Evolutionary conservation across 2,888 invertebrate species (phyloP), one percentile per base, ranked within the genome.

Genomic region (Nowickia ferox): DNA sequence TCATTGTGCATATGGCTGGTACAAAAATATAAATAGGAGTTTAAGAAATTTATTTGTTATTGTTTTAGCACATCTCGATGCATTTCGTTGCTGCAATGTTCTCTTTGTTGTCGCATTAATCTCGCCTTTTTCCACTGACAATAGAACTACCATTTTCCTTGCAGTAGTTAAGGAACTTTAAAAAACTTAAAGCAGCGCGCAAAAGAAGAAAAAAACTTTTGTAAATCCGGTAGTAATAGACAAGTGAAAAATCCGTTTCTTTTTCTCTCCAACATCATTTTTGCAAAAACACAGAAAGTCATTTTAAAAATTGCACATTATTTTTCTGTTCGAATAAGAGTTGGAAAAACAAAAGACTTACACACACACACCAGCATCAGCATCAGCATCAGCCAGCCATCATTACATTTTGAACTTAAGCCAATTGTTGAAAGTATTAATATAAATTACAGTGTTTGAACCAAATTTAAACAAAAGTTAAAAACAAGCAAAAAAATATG

Each of bases 381-480:
- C 30, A 30, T 5, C 30, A 30, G 30, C 30, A 30, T 30, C 30
- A 65, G 42, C 48, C 46, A 66, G 30, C 42, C 51, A 75, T 80
- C 42, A 65, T 66, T 48, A 46, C 55, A 57, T 61, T 81, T 75
- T 68, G 75, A 69, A 75, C 69, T 66, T 61, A 63, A 75, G 75
- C 75, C 81, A 82, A 81, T 75, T 75, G 74, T 72, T 65, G 55
- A 72, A 65, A 72, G 57, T 80, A 72, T 57, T 40, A 72, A 80
- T 63, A 63, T 51, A 74, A 57, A 71, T 72, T 80, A 80, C 65
- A 48, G 44, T 19, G 46, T 68, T 77, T 78, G 69, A 51, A 69
- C 13, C n/a, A 22, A 69, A 51, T 78, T 59, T 61, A 1, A n/a
- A 51, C 5, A 22, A 68, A 59, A 59, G 40, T 2, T 15, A 48